A percentile compares a stretch with the other conserved stretches of the same genome.
phyloP scores from a whole-genome alignment of 2,113 vertebrate species.

The Scolopax mira region DNA sequence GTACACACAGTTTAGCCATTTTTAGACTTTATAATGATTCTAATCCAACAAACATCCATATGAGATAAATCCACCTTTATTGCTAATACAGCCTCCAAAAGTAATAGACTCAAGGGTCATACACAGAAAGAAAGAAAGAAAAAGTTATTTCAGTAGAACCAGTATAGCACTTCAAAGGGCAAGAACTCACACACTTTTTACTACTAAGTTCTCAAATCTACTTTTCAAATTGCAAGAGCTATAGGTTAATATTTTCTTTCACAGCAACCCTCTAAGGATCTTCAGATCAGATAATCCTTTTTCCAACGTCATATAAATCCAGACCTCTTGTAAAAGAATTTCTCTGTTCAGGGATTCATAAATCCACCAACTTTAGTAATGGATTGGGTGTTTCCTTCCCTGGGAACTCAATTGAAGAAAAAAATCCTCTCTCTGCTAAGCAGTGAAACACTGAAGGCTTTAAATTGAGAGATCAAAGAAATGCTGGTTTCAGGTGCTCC shows the following conservation, averaged over 20 bases:
- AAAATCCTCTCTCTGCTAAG: constrained; percentile 34
- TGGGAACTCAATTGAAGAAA: constrained; percentile 21
- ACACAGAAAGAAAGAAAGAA: not conserved
- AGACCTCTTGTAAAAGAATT: constrained; percentile 56
- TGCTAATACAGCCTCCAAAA: not conserved
- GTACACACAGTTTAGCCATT: not conserved
- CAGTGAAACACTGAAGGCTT: constrained; percentile 19
- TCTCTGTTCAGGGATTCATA: constrained; percentile 61
- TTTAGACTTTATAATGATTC: not conserved
- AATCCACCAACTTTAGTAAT: constrained; percentile 58
- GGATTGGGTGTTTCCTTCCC: constrained; percentile 50
- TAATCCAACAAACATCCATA: not conserved
- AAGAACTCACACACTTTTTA: constrained; percentile 15
- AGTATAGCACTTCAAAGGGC: not conserved
- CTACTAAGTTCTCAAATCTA: constrained; percentile 12
- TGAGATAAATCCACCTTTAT: not conserved
- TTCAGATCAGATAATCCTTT: constrained; percentile 64
- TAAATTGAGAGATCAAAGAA: constrained; percentile 48
- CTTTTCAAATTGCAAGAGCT: constrained; percentile 56
- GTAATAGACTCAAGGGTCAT: not conserved
- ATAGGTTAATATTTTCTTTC: constrained; percentile 58
- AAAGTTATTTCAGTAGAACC: not conserved
- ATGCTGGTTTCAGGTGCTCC: not conserved
- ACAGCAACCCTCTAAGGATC: constrained; percentile 35
- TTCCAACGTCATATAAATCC: constrained; percentile 60